Conservation (phyloP, 2,888 invertebrate genomes). For the Acleris literana region DNA sequence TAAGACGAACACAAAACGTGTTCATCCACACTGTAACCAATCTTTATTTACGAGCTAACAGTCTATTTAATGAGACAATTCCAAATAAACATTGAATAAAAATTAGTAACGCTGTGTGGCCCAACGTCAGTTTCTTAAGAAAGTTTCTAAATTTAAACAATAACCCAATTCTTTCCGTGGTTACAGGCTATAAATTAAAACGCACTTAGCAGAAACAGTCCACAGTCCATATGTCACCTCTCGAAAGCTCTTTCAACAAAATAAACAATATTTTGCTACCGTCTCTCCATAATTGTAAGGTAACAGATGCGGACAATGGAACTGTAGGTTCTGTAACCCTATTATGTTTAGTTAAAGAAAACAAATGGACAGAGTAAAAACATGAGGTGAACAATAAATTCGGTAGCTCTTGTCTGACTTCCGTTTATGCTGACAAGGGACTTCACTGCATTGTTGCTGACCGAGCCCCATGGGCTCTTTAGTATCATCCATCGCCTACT, state of each 20-base stretch:
- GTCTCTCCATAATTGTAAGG: constrained; percentile 64
- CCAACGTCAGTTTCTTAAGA: constrained; percentile 38
- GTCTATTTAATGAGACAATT: constrained; percentile 8
- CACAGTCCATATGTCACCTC: constrained; percentile 75
- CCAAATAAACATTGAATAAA: constrained; percentile 31
- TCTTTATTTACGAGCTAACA: constrained; percentile 15
- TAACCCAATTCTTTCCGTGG: constrained; percentile 69
- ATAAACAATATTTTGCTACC: constrained; percentile 82
- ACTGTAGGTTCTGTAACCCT: constrained; percentile 64
- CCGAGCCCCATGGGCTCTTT: constrained; percentile 62
- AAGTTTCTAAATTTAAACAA: constrained; percentile 71
- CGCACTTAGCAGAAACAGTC: constrained; percentile 63
- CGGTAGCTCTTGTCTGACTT: constrained; percentile 64
- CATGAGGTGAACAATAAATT: constrained; percentile 62
- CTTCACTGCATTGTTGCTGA: constrained; percentile 64
- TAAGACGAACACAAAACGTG: constrained; percentile 33
- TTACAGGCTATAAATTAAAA: constrained; percentile 71
- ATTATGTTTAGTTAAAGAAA: constrained; percentile 71
- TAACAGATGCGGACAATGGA: constrained; percentile 72
- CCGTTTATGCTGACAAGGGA: constrained; percentile 67
- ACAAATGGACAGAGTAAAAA: constrained; percentile 69
- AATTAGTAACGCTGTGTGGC: constrained; percentile 66
- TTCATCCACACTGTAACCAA: constrained; percentile 12
- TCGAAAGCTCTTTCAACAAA: constrained; percentile 73
- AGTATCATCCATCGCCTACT: constrained; percentile 62